Evolutionary conservation across 2,113 vertebrate species (phyloP), one percentile per base, ranked within the genome.

Genomic region (Podilymbus podiceps): DNA sequence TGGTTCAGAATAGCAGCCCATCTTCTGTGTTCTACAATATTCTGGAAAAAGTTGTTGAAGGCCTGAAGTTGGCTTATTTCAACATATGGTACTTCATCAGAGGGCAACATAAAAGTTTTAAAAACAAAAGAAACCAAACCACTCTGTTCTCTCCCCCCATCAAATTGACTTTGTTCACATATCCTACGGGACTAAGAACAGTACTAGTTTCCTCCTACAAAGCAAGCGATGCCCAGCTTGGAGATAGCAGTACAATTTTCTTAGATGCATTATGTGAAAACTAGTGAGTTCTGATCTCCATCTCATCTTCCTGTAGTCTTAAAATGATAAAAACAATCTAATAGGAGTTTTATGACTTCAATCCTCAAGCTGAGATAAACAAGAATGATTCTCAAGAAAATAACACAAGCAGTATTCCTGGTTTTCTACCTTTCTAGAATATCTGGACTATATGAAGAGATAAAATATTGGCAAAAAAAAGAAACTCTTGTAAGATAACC

Each of bases 81-180:
- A 58, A 28, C 1, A 4, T 5, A 22, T 11, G 15, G 14, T 59
- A 35, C 6, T 53, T 85, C 27, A 60, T 49, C 56, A 79, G 46
- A 49, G 19, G 21, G 15, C 4, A 47, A 62, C 6, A 69, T 5
- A 83, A 80, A 76, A n/a, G 15, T 12, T 22, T 71, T 28, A 40
- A 73, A 93, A 86, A 0, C 8, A 60, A 44, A 79, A 24, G 21
- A 68, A 69, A 71, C 3, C 3, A 11, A 87, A 64, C 3, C 23
- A 27, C 12, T 69, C 3, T 8, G 6, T 4, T 9, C 7, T 2
- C 3, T 8, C 12, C 9, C 6, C 25, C 8, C 16, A 0, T 47
- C 25, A 71, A 64, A 73, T 0, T 59, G 31, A 18, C 18, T 59
- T 50, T 35, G 35, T 38, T 79, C 35, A 35, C 2, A 2, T 30